Base-by-base conservation (phyloP, 2,888 invertebrate species). In the Leptopilina drosophilae region DNA sequence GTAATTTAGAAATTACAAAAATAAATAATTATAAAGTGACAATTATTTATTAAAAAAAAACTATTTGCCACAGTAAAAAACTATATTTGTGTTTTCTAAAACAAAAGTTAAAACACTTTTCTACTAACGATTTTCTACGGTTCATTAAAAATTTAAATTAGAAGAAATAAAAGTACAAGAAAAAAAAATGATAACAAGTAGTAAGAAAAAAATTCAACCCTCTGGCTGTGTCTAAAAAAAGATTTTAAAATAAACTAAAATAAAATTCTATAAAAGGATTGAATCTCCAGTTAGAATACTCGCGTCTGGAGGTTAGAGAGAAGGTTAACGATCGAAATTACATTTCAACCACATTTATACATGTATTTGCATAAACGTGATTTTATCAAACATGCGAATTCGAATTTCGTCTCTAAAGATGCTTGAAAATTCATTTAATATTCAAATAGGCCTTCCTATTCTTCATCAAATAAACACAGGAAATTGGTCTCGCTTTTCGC, bases 241-340 rank as follows among this genome's bases (percentile, higher is more conserved):
- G 62, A 15, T 3, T 59, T n/a, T 1, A 7, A 20, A 49, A 53
- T 56, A 49, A 26, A 49, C 46, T 15, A 67, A 46, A 67, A 67
- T 49, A 49, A 12, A 67, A 49, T 8, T 8, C 53, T 26, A 26
- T 12, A 14, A 77, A 76, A 80, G 42, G 42, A 42, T 42, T 42
- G 42, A 42, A 42, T 42, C 42, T 42, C 42, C 42, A 42, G 42
- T 42, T 42, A 42, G 8, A 7, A 42, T 5, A 42, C 42, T 6
- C 42, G 42, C 14, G 81, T 82, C 83, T 82, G 78, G 77, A 86
- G 82, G 82, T 84, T 77, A 64, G 20, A 12, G 20, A 12, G 76
- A 84, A 85, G 85, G 82, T 86, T 81, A 81, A 80, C 66, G 77
- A 14, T 69, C 78, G 67, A 76, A 20, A 20, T 14, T 20, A 49